Evolutionary conservation across 2,113 vertebrate genomes (phyloP), one percentile per base, ranked within the genome.

Genomic region (Oriolus oriolus): DNA sequence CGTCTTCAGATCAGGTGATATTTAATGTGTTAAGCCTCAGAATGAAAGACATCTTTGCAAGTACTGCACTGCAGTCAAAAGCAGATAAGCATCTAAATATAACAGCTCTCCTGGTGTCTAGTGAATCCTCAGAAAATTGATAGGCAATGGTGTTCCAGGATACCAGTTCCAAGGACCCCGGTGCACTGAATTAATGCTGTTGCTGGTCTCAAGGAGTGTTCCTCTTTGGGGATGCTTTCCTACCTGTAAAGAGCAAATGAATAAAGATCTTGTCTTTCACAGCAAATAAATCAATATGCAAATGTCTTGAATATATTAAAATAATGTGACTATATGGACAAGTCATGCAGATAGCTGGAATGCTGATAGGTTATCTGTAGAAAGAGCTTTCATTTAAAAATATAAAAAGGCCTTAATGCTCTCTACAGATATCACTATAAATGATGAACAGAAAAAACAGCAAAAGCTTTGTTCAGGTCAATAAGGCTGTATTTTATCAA

Each of bases 41-140:
- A 95, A 91, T 73, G 78, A 97, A 94, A 91, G 56, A 71, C 16
- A 50, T 59, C 68, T 93, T 89, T 13, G n/a, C 71, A 88, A 89
- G 74, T 74, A 70, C 77, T 90, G 87, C 49, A 83, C 59, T 84
- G 82, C 69, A 95, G 78, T 93, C 33, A 92, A 94, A 96, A 87
- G 35, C 76, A 95, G 90, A 96, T 90, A 85, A 96, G 81, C 24
- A 93, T 88, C 86, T 87, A 78, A 94, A 94, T 90, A 71, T n/a
- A 95, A 91, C 68, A 89, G 30, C 37, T 89, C 33, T 96, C 74
- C 30, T 66, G 44, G 19, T 88, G 85, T 44, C 87, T 83, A 93
- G 71, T 79, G 63, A 95, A 87, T 93, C 73, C 71, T 82, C 66
- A 93, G 41, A 89, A 95, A 95, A 91, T 4, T 88, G 59, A 87